Evolutionary conservation across 1,140 invertebrate species (phyloP), one percentile per base, ranked within the genome.

Genomic region (Neodiprion pinetum): DNA sequence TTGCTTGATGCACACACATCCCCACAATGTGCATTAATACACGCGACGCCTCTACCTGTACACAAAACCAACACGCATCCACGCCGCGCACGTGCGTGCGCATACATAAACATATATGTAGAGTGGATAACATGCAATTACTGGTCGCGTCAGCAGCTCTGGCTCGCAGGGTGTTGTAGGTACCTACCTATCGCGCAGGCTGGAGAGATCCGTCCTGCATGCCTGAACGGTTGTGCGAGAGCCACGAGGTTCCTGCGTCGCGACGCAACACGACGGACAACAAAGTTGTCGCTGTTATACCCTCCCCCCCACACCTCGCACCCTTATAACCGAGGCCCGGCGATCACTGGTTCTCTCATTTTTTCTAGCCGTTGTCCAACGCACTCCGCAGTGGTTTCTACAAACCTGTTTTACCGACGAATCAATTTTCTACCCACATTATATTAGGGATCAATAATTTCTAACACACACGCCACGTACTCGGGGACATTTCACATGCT

Each of bases 91-190:
- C 73, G 70, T 74, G 53, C n/a, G 47, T 71, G 21, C 69, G 70
- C 40, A 49, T 68, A 66, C 9, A 74, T 17, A 14, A 69, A 23
- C 67, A 40, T 14, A 65, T 17, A 21, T 14, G 17, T 65, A 65
- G 61, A 69, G 78, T 79, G 83, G 82, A 82, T 87, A 87, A 86
- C 85, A 86, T 87, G 86, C 86, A 87, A 87, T 87, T 87, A 87
- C 85, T 83, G 83, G 81, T 84, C 84, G 82, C 86, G 86, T 87
- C 86, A 87, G 85, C 86, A 76, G 82, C 81, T 82, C 84, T 85
- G 84, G 86, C 85, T 83, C 84, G 77, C 79, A 79, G 67, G 40
- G 40, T 81, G 80, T 79, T 83, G 83, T 83, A 21, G 17, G 17
- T 21, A 21, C 17, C 17, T 21, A 83, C 85, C 83, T 81, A 77